Evolutionary conservation across 1,140 invertebrate species (phyloP).

Genomic region (Idris sp.): DNA sequence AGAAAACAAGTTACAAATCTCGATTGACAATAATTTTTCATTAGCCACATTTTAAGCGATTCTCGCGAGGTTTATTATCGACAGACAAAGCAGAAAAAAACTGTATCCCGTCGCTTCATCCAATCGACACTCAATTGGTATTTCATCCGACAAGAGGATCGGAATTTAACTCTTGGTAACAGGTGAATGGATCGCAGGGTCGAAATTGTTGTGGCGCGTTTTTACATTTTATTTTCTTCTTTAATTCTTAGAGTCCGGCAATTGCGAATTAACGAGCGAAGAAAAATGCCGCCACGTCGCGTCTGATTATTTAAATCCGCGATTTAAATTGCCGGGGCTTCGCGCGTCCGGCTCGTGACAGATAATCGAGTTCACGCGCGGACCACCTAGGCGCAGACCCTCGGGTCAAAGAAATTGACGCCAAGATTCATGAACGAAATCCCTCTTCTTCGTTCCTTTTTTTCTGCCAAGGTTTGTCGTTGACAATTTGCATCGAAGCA

Average conservation of each 20-base stretch:
- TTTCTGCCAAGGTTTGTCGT: too few relatives aligned
- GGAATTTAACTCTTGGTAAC: constrained; percentile 45
- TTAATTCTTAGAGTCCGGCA: too few relatives aligned
- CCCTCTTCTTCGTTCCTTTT: too few relatives aligned
- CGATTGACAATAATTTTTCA: constrained; percentile 37
- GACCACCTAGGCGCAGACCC: too few relatives aligned
- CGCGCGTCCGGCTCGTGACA: not conserved
- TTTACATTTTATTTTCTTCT: constrained; percentile 16
- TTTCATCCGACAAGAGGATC: constrained; percentile 43
- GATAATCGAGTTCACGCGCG: not conserved
- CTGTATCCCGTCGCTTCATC: constrained; percentile 11
- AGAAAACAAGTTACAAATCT: constrained; percentile 23
- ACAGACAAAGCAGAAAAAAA: not conserved
- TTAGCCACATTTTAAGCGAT: constrained; percentile 18
- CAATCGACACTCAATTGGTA: constrained; percentile 49
- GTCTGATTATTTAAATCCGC: constrained; percentile 61
- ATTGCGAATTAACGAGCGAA: constrained; percentile 33
- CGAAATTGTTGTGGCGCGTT: constrained; percentile 30
- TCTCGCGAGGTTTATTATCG: constrained; percentile 16
- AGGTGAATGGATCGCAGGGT: constrained; percentile 30
- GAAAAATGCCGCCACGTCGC: constrained; percentile 40
- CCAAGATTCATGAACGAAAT: too few relatives aligned
- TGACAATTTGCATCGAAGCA: too few relatives aligned
- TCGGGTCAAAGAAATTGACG: too few relatives aligned
- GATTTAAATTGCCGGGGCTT: constrained; percentile 35